Evolutionary conservation across 1,140 invertebrate genomes (phyloP).

Genomic region (Harlomillsia oculata): DNA sequence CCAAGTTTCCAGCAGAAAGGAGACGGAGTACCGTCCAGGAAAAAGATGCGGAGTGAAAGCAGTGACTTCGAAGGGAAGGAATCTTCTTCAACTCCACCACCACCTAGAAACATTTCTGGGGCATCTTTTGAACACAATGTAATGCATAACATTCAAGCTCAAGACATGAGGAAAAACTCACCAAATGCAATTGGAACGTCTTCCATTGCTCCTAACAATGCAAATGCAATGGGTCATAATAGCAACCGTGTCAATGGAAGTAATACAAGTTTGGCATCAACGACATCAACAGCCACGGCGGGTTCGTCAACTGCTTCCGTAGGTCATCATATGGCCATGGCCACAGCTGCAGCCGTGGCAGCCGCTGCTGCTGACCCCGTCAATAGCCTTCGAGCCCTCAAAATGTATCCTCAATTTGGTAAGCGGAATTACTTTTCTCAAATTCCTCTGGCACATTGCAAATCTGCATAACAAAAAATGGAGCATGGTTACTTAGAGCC

Average conservation of each 20-base stretch:
- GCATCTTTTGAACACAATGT: too few relatives aligned
- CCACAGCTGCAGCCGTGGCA: constrained; percentile 2
- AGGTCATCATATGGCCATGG: constrained; percentile 1
- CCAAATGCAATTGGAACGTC: too few relatives aligned
- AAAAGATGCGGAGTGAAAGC: too few relatives aligned
- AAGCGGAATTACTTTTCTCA: neutral
- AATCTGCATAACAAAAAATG: too few relatives aligned
- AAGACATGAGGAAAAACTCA: constrained; percentile 1
- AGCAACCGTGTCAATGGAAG: neutral
- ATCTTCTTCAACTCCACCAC: too few relatives aligned
- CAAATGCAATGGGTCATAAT: neutral
- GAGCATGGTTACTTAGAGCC: too few relatives aligned
- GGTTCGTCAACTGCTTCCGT: neutral
- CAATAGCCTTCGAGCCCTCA: constrained; percentile 9
- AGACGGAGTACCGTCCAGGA: too few relatives aligned
- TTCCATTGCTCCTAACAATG: neutral
- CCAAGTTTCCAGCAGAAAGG: too few relatives aligned
- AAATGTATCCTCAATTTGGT: constrained; percentile 25
- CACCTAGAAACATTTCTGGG: too few relatives aligned
- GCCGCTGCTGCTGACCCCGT: neutral
- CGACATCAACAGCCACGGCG: neutral
- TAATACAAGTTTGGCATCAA: neutral
- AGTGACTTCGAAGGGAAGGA: too few relatives aligned
- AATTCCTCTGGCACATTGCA: too few relatives aligned
- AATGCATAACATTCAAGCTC: too few relatives aligned